Conservation (phyloP, 2,113 vertebrate species). For the Emydocephalus ijimae region DNA sequence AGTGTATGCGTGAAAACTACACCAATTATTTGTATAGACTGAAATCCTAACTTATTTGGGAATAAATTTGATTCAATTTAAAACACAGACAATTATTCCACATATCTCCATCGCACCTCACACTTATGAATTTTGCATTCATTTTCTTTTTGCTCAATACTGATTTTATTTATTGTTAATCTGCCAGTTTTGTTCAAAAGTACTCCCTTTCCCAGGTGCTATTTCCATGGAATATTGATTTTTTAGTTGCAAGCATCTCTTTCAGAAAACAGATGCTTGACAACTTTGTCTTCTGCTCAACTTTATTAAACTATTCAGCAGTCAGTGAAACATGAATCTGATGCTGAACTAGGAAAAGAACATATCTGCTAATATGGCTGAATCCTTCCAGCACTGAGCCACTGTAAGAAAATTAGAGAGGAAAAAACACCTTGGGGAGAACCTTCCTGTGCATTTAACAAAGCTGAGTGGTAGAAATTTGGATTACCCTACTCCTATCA, state of each 20-base stretch:
- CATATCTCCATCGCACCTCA: neutral
- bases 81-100: neutral
- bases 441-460: neutral
- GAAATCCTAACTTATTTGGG: neutral
- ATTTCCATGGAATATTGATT: constrained; percentile 34
- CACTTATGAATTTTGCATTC: neutral
- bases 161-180: neutral
- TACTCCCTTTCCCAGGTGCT: neutral
- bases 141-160: neutral
- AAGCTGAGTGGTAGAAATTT: neutral
- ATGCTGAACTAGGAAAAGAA: neutral
- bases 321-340: constrained; percentile 5
- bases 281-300: constrained; percentile 36
- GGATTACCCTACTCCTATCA: neutral
- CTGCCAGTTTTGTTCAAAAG: constrained; percentile 37
- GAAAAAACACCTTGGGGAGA: neutral
- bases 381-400: constrained; percentile 18
- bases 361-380: neutral
- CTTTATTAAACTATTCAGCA: constrained; percentile 23
- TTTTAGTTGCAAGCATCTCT: neutral
- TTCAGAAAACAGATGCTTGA: constrained; percentile 25
- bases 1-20: neutral
- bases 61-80: neutral
- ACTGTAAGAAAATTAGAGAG: neutral
- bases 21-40: neutral